phyloP scores from a whole-genome alignment of 2,113 vertebrate species.

The Caranx ignobilis region DNA sequence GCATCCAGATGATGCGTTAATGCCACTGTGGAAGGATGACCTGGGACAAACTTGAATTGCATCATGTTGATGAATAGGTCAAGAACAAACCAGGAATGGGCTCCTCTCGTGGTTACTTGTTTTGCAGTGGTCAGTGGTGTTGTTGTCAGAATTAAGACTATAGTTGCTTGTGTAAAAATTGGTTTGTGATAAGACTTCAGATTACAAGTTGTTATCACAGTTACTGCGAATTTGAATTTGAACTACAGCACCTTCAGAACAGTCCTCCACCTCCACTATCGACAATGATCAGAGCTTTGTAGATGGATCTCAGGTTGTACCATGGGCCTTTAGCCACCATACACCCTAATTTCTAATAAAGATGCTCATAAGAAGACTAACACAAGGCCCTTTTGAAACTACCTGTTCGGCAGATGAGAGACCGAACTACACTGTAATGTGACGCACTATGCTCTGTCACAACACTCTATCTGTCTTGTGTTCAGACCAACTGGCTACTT shows the following conservation, averaged over 20 bases:
- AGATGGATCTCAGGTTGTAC: neutral
- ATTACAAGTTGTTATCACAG: constrained; percentile 6
- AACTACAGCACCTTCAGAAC: neutral
- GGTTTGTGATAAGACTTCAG: neutral
- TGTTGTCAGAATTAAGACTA: neutral
- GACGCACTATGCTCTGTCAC: neutral
- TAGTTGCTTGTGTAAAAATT: neutral
- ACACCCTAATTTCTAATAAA: neutral
- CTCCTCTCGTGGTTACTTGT: neutral
- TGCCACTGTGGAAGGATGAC: constrained; percentile 51
- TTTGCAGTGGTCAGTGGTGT: neutral
- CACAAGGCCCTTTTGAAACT: neutral
- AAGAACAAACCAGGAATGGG: neutral
- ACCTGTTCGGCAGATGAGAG: neutral
- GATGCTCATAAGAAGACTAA: neutral
- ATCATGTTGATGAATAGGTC: constrained; percentile 31
- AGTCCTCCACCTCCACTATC: neutral
- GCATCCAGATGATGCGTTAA: constrained; percentile 63
- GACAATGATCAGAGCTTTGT: constrained; percentile 8
- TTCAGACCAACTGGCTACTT: constrained; percentile 2
- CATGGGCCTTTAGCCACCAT: neutral
- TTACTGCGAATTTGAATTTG: neutral
- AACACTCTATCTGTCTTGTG: neutral
- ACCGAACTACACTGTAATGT: neutral
- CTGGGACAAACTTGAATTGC: constrained; percentile 33